These are phyloP conservation scores for Parthenolecanium corni DNA, from an alignment of 2,888 invertebrate species.

Conservation along the genomic window DNA sequence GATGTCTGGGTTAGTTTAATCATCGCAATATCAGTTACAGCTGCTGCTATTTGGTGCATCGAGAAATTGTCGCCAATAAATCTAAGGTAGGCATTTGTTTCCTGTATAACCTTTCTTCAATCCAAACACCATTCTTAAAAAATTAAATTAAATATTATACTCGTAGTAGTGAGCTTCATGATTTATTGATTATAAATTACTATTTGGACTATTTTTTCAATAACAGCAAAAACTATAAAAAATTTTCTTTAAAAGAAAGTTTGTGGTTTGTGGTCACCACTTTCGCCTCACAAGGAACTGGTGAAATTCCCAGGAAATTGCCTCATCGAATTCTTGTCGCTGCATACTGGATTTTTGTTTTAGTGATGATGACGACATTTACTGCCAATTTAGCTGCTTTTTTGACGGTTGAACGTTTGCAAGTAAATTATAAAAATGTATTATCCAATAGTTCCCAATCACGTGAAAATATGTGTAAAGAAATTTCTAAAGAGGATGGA, in stretches of 20 bases:
- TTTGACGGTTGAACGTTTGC: slow-evolving; percentile 79
- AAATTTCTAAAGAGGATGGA: too few species aligned
- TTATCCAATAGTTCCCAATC: background rate
- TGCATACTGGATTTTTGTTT: slow-evolving; percentile 91
- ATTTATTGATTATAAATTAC: too few species aligned
- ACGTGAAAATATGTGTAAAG: too few species aligned
- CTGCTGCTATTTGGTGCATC: slow-evolving; percentile 75
- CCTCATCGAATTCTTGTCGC: slow-evolving; percentile 81
- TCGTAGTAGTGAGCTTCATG: background rate
- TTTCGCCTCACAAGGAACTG: slow-evolving; percentile 71
- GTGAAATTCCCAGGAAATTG: slow-evolving; percentile 52
- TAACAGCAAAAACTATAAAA: slow-evolving; percentile 43
- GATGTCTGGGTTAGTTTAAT: slow-evolving; percentile 86
- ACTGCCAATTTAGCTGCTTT: slow-evolving; percentile 93
- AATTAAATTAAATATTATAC: background rate
- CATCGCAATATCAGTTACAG: slow-evolving; percentile 67
- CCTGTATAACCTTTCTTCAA: background rate
- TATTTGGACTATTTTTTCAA: too few species aligned
- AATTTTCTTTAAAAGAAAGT: slow-evolving; percentile 79
- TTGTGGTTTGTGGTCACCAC: slow-evolving; percentile 90
- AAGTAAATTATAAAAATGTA: background rate
- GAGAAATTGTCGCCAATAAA: slow-evolving; percentile 76
- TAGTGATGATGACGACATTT: slow-evolving; percentile 93
- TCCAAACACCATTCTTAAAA: background rate
- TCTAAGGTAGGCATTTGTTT: too few species aligned